Evolutionary conservation across 2,797 vertebrate species (phyloP), one percentile per base, ranked within the genome.

Genomic region (Lates japonicus): DNA sequence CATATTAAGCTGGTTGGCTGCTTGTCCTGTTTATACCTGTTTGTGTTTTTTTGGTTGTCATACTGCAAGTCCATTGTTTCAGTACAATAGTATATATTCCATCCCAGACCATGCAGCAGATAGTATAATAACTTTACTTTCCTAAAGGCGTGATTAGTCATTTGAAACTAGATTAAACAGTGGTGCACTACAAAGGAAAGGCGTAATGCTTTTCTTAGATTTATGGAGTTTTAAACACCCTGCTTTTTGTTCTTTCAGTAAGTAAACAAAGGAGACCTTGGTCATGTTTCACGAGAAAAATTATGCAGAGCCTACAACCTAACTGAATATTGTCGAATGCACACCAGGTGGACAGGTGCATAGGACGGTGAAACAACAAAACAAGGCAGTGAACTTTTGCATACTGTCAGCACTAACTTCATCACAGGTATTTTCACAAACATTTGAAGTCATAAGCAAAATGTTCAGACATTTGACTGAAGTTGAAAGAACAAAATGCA

Each of bases 151-250:
- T 11, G 12, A 72, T 61, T 51, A 59, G 72, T 79, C 82, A 78
- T 85, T 73, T 83, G 41, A 70, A 81, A 70, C n/a, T 71, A 81
- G 31, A 85, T 61, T 72, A 48, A 85, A 76, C 44, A 64, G 49
- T 48, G 35, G 22, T 11, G 14, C 29, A 31, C 57, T 57, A 14
- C 61, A 68, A 49, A 70, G 49, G 12, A 41, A 86, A 70, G n/a
- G 31, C 7, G 29, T 55, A 70, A 49, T 75, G 7, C 44, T 67
- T 81, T 52, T 41, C 19, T 39, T 37, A 60, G 63, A 80, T 78
- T 74, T 74, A 80, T 80, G 51, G 39, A 68, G n/a, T 67, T 82
- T 78, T 66, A 55, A 76, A 51, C 59, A 37, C 5, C 4, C 12
- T 75, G 20, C 13, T 60, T 75, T 68, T 75, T 58, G 13, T 66